Evolutionary conservation across 1,140 invertebrate species (phyloP), one percentile per base, ranked within the genome.

Genomic region (Belonocnema kinseyi): DNA sequence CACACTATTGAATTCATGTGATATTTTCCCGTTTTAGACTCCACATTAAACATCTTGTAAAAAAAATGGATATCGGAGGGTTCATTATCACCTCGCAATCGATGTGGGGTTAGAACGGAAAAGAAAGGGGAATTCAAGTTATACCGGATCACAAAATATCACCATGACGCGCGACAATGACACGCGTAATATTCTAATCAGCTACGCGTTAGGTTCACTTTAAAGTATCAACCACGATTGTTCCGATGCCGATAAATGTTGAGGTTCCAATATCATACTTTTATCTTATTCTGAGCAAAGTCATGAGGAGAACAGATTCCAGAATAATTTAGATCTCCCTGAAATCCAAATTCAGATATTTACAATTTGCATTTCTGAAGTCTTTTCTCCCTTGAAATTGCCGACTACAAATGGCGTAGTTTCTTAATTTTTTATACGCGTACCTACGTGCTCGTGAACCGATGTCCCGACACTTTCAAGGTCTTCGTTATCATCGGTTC

Each of bases 111-210:
- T 17, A 58, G 56, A 58, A 26, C 17, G 19, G 16, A 66, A 40
- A 66, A 66, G 21, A 40, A 66, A 21, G 16, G 14, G 51, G 74
- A 72, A 74, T 66, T 79, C 72, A 54, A 72, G 53, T 76, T 70
- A 76, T 17, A 54, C 54, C 50, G 33, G 71, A 76, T 76, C 77
- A 76, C 77, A 73, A 79, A 79, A 73, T 76, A 79, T 79, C 71
- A 79, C 77, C 61, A 58, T 58, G 53, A 71, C 76, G 76, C 72
- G 76, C 51, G 40, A n/a, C 26, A 26, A 66, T 61, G 71, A 53
- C 70, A 77, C 61, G 61, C 61, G 61, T 66, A 33, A 66, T 66
- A 40, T 61, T 66, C 33, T 66, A 66, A 40, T 46, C 61, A 66
- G 26, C 61, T 46, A 66, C 26, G 21, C 61, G 61, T 14, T 16